These are phyloP conservation scores for Craterocephalus amniculus DNA, from an alignment of 2,797 vertebrate genomes.

Conservation along the genomic window DNA sequence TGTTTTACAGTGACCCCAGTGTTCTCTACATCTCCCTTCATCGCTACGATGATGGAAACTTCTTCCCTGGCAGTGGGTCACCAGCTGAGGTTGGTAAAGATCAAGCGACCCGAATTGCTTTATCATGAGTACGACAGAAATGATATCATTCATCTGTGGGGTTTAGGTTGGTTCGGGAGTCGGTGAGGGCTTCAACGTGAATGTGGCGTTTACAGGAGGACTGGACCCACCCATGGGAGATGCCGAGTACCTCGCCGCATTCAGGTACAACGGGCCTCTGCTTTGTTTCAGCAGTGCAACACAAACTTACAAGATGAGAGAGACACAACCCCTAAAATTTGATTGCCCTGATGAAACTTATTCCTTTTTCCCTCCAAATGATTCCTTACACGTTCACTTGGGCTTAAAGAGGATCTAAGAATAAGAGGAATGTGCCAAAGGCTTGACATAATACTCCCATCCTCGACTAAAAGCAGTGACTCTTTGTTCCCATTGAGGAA, in stretches of 20 bases:
- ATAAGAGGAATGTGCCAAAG: background rate
- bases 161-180: conserved; percentile 89
- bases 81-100: conserved; percentile 86
- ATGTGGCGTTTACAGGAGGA: conserved; percentile 93
- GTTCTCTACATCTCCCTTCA: conserved; percentile 96
- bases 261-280: conserved; percentile 83
- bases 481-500: background rate
- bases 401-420: background rate
- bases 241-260: conserved; percentile 94
- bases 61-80: conserved; percentile 95
- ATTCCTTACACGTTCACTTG: background rate
- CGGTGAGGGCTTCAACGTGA: conserved; percentile 94
- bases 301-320: background rate
- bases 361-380: background rate
- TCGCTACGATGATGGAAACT: conserved; percentile 94
- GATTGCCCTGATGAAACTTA: background rate
- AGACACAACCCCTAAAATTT: background rate
- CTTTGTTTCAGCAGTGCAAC: conserved; percentile 4
- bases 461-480: background rate
- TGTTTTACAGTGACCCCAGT: conserved; percentile 93
- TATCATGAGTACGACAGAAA: background rate
- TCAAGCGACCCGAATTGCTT: too few species aligned
- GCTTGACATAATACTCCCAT: background rate
- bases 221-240: conserved; percentile 97
- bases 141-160: background rate